Evolutionary conservation across 2,888 invertebrate species (phyloP).

Genomic region (Hoplodrina ambigua): DNA sequence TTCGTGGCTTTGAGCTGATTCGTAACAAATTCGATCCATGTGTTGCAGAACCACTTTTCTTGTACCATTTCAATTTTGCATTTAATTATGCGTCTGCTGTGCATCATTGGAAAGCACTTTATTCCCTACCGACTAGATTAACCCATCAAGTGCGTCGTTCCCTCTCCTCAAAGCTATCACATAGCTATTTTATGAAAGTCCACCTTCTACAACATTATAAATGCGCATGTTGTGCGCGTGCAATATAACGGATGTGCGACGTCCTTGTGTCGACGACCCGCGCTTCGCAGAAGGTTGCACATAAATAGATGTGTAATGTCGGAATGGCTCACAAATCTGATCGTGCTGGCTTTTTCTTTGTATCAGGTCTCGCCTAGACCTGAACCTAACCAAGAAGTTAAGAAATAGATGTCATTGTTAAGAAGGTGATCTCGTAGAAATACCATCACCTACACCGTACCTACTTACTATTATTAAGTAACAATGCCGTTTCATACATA

Average conservation of each 20-base stretch:
- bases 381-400: too few species aligned
- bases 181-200: neutral
- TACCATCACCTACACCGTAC: too few species aligned
- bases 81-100: too few species aligned
- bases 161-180: neutral
- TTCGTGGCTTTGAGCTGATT: neutral
- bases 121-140: neutral
- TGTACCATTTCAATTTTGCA: too few species aligned
- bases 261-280: constrained; percentile 65
- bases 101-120: neutral
- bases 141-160: neutral
- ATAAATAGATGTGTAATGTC: constrained; percentile 14
- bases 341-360: neutral
- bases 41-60: too few species aligned
- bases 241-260: constrained; percentile 39
- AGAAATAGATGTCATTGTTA: too few species aligned
- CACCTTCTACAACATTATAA: constrained; percentile 12
- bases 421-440: too few species aligned
- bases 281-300: constrained; percentile 17
- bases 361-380: neutral
- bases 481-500: neutral
- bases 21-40: too few species aligned
- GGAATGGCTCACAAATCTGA: constrained; percentile 1
- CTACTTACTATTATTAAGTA: neutral
- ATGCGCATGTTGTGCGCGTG: constrained; percentile 23